Percentiles rank a stretch among this genome's conserved stretches.
Evolutionary conservation across 2,113 vertebrate genomes (phyloP).

Genomic region (Microcebus jonahi): DNA sequence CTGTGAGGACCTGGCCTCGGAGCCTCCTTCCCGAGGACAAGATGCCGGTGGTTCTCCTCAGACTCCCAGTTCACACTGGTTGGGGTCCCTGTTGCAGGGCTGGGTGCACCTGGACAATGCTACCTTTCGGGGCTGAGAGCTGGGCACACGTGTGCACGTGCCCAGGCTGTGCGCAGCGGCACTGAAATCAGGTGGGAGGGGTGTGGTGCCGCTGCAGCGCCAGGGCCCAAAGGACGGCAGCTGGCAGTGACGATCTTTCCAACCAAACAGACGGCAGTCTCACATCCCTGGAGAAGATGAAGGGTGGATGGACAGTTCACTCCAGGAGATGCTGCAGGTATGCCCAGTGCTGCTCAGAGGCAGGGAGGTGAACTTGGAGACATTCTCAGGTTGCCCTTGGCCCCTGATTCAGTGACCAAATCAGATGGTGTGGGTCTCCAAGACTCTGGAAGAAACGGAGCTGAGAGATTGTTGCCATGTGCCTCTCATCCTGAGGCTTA

Average conservation of each 20-base stretch:
- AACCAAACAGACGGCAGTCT: not conserved
- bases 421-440: not conserved
- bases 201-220: fast-evolving
- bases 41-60: too few relatives aligned
- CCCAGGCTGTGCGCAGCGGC: too few relatives aligned
- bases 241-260: not conserved
- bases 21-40: not conserved
- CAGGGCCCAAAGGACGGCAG: not conserved
- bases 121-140: not conserved
- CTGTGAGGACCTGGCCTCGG: fast-evolving
- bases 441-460: not conserved
- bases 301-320: not conserved
- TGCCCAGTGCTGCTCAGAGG: not conserved
- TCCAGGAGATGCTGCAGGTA: not conserved
- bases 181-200: not conserved
- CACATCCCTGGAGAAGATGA: not conserved
- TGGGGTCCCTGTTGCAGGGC: not conserved
- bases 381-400: not conserved
- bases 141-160: not conserved
- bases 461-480: not conserved
- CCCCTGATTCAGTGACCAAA: not conserved
- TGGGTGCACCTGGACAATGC: not conserved
- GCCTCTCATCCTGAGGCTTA: not conserved
- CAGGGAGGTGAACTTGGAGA: not conserved
- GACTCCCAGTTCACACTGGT: not conserved